These are phyloP conservation scores for Penaeus japonicus DNA, from an alignment of 1,140 invertebrate genomes.

Conservation along the genomic window DNA sequence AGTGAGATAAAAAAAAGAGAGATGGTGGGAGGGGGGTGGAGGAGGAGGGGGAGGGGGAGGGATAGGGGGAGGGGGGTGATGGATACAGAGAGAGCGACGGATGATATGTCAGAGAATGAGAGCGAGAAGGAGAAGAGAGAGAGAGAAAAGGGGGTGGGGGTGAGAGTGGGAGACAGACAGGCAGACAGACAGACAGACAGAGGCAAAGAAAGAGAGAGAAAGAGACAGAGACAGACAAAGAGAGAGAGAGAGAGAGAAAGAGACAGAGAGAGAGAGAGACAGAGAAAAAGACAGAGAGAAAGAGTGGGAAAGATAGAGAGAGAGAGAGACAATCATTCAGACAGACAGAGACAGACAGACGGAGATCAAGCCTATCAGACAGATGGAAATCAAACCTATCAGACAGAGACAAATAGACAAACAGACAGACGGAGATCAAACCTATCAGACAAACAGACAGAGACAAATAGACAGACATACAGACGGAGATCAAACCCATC, in stretches of 20 bases:
- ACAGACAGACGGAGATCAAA: too few species aligned
- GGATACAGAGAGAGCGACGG: not conserved
- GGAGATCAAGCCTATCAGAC: too few species aligned
- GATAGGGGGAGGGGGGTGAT: not conserved
- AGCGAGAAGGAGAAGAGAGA: not conserved
- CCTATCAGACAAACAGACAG: not conserved
- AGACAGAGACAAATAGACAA: too few species aligned
- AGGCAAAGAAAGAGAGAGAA: conserved; percentile 18
- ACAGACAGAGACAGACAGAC: not conserved
- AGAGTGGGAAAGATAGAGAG: not conserved
- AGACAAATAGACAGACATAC: not conserved
- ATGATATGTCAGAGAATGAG: not conserved
- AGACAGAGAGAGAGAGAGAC: not conserved
- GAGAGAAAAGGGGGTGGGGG: not conserved
- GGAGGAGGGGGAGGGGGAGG: not conserved
- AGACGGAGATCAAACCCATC: too few species aligned
- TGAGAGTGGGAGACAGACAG: not conserved
- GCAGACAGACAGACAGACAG: conserved; percentile 7
- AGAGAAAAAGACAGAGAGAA: not conserved
- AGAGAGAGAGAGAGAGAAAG: conserved; percentile 7
- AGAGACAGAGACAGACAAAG: not conserved
- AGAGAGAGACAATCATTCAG: not conserved
- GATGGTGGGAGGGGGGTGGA: not conserved
- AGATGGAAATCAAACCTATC: too few species aligned
- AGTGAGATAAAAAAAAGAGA: not conserved